Evolutionary conservation across 2,888 invertebrate genomes (phyloP), one percentile per base, ranked within the genome.

Genomic region (Heliconius ethilla): DNA sequence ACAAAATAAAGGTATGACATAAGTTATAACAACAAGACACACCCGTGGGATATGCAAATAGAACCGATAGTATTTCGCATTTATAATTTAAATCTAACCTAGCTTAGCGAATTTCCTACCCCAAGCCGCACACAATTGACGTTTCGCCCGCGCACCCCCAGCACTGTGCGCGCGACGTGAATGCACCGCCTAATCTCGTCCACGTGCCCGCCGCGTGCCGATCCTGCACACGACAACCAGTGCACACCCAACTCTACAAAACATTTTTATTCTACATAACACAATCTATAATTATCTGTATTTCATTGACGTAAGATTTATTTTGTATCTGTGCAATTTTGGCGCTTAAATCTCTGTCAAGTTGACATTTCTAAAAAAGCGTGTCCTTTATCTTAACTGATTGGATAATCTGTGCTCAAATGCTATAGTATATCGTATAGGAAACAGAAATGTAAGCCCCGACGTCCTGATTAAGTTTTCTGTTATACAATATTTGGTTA

Each of bases 361-460:
- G 85, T 86, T 87, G 84, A 82, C 79, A 79, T 11, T 22, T 78
- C 69, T 81, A 80, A 94, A 93, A 93, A 94, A 93, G 92, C 92
- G 92, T 93, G 92, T 91, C 91, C 90, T 92, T 93, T 94, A 94
- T 94, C 94, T 93, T 94, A 93, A 93, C 94, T 94, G 94, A 94
- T 94, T 94, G 94, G 94, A 93, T 94, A 94, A 94, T 94, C 94
- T 94, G 91, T 93, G 89, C 89, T 94, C 93, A 93, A 94, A 93
- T 88, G 93, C 86, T 91, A 92, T 91, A 91, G 90, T 90, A 91
- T 92, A 89, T 88, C 90, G 92, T 93, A 94, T 94, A 94, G 94
- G 93, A 94, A 94, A 92, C 93, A 92, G 93, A 93, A 93, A 91
- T 90, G 88, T 90, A 90, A 91, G 91, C 89, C 88, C 88, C 89